Conservation (phyloP, 2,888 invertebrate genomes). For the Amiota minor region DNA sequence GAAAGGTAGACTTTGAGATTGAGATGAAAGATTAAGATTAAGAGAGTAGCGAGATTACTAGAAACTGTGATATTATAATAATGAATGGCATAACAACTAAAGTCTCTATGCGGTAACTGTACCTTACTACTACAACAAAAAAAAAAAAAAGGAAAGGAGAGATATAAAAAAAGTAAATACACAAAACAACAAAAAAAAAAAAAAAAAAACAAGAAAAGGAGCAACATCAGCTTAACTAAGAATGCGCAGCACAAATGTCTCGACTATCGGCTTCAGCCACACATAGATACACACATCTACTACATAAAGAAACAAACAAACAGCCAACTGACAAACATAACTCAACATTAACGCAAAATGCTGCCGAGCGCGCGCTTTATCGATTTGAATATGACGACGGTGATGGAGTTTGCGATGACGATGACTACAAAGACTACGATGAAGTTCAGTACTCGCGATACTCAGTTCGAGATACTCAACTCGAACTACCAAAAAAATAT, state of each 20-base stretch:
- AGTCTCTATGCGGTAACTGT: slow-evolving; percentile 13
- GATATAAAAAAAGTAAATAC: neutral
- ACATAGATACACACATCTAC: neutral
- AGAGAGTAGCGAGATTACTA: no score
- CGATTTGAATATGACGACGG: slow-evolving; percentile 56
- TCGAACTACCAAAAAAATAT: no score
- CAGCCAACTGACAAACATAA: slow-evolving; percentile 13
- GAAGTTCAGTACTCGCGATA: no score
- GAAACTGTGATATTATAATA: no score
- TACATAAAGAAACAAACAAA: neutral
- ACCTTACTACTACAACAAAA: no score
- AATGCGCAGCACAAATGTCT: neutral
- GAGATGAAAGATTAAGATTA: no score
- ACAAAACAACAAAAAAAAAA: neutral
- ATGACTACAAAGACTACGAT: no score
- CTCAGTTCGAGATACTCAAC: no score
- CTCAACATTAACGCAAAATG: slow-evolving; percentile 41
- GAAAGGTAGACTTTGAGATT: no score
- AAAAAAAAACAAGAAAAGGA: neutral
- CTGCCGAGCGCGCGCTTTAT: slow-evolving; percentile 43
- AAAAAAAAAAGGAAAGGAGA: neutral
- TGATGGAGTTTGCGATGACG: no score
- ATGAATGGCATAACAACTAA: neutral
- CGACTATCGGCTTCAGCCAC: neutral
- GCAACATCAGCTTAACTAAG: neutral